Base-by-base conservation (phyloP, 2,113 vertebrate species). In the Actenoides hombroni region DNA sequence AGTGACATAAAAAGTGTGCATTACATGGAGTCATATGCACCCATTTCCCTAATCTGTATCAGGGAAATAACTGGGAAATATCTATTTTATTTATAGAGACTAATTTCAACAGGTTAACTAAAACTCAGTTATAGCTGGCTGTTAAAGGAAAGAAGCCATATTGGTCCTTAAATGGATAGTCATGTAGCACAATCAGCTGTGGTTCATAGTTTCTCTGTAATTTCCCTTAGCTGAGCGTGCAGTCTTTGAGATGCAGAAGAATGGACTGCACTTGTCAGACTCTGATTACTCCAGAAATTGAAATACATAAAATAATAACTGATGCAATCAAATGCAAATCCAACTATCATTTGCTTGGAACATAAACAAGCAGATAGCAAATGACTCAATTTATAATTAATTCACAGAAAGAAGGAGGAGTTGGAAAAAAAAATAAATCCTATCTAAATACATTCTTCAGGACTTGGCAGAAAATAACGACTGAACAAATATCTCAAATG, bases 241-340 rank as follows among this genome's bases (percentile, higher is more conserved):
- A 68, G 48, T 59, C 49, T 86, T 65, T 83, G 82, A 87, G 65
- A 83, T 8, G 6, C 70, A 87, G 68, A 74, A 83, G 76, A 90
- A 93, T 40, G 75, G 90, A 93, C 92, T 93, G 75, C 59, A 74
- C 85, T 93, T 93, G 90, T 88, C 79, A 92, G 90, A 90, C 44
- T 77, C 16, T 59, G 64, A 94, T 92, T 88, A 81, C 68, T 92
- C 39, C 56, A 95, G 60, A 85, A 96, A 96, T 9, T 74, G 85
- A 86, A 96, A 93, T 80, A 91, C 84, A 70, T 63, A 96, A 94
- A 95, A 92, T 76, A 94, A 83, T 88, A 94, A 93, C 56, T 69
- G 57, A 92, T 86, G 69, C 64, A 90, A 94, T 93, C 90, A 93
- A 93, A 96, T 19, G 48, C 49, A 92, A 21, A 90, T 84, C 76